Base-by-base conservation (phyloP, 2,797 vertebrate species). In the Denticeps clupeoides region DNA sequence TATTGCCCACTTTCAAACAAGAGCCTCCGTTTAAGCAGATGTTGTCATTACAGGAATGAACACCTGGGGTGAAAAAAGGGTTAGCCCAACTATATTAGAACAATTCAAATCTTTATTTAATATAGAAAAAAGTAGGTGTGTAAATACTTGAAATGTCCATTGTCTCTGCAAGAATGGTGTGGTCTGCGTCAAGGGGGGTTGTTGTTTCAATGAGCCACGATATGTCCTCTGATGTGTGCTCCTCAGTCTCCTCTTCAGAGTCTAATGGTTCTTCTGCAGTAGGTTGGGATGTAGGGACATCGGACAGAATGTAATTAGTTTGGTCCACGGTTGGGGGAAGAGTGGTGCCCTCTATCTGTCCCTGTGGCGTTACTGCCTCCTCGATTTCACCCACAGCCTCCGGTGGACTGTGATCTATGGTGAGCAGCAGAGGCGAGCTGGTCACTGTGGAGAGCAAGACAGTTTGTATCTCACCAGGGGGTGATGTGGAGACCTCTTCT, bases 11-110 rank as follows among this genome's bases (percentile, higher is more conserved):
- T 4, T 80, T 83, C 45, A 81, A 83, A 68, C 95, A 99, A 47
- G 88, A 84, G 16, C 92, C 95, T 56, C 89, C 90, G 53, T 95
- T 90, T 45, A 84, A 72, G 72, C 95, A 99, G 4, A 86, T 72
- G 57, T 85, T 82, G 3, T 72, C 82, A 56, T 77, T 75, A 70
- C 94, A 99, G 0, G 71, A 79, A 67, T 91, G 68, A 56, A 86
- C 56, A 53, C 72, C 93, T 99, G 68, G 45, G 56, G 42, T 18
- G 25, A 71, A 40, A 52, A 27, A 50, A 40, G 19, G 19, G 48
- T 21, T 15, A 31, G 21, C n/a, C 9, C 18, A 23, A 32, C 19
- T 26, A 23, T 9, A 42, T 27, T 4, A 22, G 26, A n/a, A 4
- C 23, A 31, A n/a, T 13, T 3, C 15, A 10, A 21, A 13, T 12